Evolutionary conservation across 2,113 vertebrate genomes (phyloP), one percentile per base, ranked within the genome.

Genomic region (Nerophis ophidion): DNA sequence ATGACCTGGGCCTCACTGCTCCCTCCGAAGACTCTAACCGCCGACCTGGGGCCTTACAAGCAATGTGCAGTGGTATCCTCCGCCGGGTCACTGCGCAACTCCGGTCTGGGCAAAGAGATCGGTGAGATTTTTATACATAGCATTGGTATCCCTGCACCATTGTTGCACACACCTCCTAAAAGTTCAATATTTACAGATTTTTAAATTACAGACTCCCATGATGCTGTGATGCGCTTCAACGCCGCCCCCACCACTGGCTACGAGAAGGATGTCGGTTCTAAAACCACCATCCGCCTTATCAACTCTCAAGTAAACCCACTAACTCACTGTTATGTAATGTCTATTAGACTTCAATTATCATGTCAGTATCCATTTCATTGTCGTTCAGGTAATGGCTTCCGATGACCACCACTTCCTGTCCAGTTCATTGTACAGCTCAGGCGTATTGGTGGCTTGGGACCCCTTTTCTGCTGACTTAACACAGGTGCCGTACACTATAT

Each of bases 371-470:
- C 40, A 44, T 44, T 57, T 6, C 5, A 0, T 26, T 5, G 26
- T 57, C 17, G n/a, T n/a, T 0, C 44, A 92, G 90, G 85, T 91
- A 71, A 91, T 92, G 91, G 86, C 88, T 1, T 86, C 88, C 5
- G 86, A 89, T 9, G 84, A 89, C 34, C 84, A 91, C 13, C 88
- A 86, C 19, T 92, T 92, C 79, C 84, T 91, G 60, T 89, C 89
- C 65, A 89, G 86, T 35, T 89, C 88, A 17, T 72, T 92, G 68
- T 92, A 91, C 76, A 88, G 89, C 71, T 80, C 84, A 7, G 90
- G 90, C 8, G 72, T 70, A 9, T 81, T 92, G 80, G 89, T 92
- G 42, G 90, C 87, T 45, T 92, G 91, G 91, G 91, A 92, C 76
- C 91, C 91, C 48, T 91, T 87, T 63, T 90, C 89, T 1, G 83